Percentiles rank a stretch among this genome's conserved stretches.
Conservation (phyloP, 2,113 vertebrate species). For the Chloebia gouldiae region DNA sequence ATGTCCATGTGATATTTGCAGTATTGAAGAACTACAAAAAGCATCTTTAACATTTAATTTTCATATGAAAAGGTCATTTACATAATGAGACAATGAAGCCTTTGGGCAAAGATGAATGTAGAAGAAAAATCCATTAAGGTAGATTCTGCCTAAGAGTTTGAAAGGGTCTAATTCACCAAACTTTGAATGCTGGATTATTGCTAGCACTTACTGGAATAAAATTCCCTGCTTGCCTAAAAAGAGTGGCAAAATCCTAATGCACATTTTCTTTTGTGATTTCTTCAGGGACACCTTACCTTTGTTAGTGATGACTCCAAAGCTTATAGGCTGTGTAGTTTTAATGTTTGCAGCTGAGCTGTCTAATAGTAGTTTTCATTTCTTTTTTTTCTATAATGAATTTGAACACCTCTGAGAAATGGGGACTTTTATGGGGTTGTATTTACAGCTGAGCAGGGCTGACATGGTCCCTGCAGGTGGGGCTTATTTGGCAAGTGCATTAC, state of each 20-base stretch:
- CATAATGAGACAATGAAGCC: constrained; percentile 55
- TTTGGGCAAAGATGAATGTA: constrained; percentile 38
- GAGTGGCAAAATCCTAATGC: background rate
- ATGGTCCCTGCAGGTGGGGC: background rate
- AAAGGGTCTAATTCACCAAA: constrained; percentile 38
- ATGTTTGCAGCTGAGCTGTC: background rate
- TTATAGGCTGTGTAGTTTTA: background rate
- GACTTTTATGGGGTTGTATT: background rate
- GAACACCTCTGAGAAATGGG: background rate
- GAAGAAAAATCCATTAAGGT: constrained; percentile 42
- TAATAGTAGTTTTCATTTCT: background rate
- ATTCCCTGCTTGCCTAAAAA: background rate
- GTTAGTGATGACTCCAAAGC: background rate
- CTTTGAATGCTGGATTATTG: constrained; percentile 40
- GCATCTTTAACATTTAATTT: constrained; percentile 54
- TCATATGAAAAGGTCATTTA: constrained; percentile 62
- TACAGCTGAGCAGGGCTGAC: background rate
- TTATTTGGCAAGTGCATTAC: background rate
- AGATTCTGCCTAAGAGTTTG: constrained; percentile 34
- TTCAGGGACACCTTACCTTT: background rate
- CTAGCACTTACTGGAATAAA: constrained; percentile 2
- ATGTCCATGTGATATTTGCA: constrained; percentile 22
- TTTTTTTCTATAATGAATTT: background rate
- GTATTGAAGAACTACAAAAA: constrained; percentile 50
- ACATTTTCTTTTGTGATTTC: background rate